Percentiles rank a stretch among this genome's conserved stretches.
These are phyloP conservation scores for Zele albiditarsus DNA, from an alignment of 2,888 invertebrate species.

Conservation along the genomic window DNA sequence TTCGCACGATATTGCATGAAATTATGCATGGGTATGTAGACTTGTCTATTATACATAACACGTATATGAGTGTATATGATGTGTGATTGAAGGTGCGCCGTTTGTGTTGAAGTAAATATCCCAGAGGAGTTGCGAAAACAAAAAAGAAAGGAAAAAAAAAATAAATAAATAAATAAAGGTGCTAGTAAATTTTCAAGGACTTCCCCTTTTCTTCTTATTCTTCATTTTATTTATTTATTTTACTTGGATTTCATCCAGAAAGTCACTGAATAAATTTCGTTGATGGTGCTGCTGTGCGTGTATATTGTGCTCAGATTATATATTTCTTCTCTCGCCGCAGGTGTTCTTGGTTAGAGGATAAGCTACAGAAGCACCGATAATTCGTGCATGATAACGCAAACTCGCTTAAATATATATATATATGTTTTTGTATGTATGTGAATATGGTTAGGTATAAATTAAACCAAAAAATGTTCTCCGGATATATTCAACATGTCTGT, in stretches of 20 bases:
- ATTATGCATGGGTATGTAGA: slow-evolving; percentile 25
- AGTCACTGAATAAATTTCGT: background rate
- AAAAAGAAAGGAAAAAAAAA: slow-evolving; percentile 28
- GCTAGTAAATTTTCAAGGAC: background rate
- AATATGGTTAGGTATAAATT: background rate
- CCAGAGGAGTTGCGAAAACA: background rate
- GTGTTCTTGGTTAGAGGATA: slow-evolving; percentile 4
- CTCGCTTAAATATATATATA: background rate
- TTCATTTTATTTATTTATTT: background rate
- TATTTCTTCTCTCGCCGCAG: slow-evolving; percentile 4
- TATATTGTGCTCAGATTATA: background rate
- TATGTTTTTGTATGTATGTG: background rate
- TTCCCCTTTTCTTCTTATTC: background rate
- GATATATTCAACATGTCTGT: background rate
- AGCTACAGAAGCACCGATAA: background rate
- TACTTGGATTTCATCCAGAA: background rate
- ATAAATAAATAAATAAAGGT: background rate
- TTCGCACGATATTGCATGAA: slow-evolving; percentile 42
- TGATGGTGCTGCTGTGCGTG: background rate
- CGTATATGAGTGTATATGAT: slow-evolving; percentile 13
- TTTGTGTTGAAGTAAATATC: slow-evolving; percentile 21
- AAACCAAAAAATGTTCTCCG: background rate
- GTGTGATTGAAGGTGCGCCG: background rate
- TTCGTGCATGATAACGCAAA: background rate
- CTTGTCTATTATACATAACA: slow-evolving; percentile 13